Evolutionary conservation across 2,797 vertebrate genomes (phyloP).

Genomic region (Mionectes olivaceus): DNA sequence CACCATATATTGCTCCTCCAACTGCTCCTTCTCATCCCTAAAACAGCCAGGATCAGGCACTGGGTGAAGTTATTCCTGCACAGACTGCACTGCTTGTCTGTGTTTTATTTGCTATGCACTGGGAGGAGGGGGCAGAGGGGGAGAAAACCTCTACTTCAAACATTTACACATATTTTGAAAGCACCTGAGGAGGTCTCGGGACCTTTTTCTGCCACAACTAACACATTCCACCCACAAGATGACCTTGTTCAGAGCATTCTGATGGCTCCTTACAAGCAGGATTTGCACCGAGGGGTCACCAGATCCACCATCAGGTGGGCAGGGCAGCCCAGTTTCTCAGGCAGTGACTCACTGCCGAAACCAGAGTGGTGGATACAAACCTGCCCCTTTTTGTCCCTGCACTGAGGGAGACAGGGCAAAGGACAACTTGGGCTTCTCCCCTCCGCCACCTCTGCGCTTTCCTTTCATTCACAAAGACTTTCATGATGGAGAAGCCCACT

Average conservation of each 20-base stretch:
- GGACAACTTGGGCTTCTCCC: background rate
- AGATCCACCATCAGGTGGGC: background rate
- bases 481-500: rapidly evolving
- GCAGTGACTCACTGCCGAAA: rapidly evolving
- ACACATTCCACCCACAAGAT: background rate
- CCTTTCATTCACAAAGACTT: background rate
- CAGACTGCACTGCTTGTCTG: background rate
- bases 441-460: background rate
- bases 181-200: background rate
- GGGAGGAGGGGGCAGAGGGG: background rate
- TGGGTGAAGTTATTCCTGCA: background rate
- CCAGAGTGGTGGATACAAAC: rapidly evolving
- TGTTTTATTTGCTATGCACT: background rate
- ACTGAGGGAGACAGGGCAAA: background rate
- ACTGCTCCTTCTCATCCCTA: background rate
- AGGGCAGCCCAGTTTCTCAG: background rate
- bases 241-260: rapidly evolving
- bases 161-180: background rate
- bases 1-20: background rate
- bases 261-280: background rate
- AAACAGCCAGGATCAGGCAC: background rate
- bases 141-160: conserved; percentile 1
- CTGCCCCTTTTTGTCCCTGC: background rate
- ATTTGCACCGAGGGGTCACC: rapidly evolving
- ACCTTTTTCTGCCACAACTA: background rate